phyloP scores from a whole-genome alignment of 1,140 invertebrate genomes.

The Drosophila melanica region DNA sequence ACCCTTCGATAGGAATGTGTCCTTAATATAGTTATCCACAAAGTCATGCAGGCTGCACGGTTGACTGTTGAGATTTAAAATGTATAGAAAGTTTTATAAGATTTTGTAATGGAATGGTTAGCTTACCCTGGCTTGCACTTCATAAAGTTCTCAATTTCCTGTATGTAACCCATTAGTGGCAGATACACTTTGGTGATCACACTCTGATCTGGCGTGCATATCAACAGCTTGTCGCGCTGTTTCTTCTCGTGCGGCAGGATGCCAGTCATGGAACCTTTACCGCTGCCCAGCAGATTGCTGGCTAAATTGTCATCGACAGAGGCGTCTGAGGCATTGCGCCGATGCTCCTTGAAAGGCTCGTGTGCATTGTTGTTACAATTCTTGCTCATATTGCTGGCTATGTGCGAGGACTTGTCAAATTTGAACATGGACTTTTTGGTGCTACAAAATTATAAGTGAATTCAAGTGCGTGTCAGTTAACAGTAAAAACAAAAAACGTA shows the following conservation, averaged over 20 bases:
- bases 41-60: slow-evolving; percentile 90
- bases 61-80: slow-evolving; percentile 54
- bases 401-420: slow-evolving; percentile 92
- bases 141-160: slow-evolving; percentile 90
- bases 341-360: slow-evolving; percentile 87
- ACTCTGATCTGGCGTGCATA: slow-evolving; percentile 89
- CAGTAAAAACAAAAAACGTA: slow-evolving; percentile 48
- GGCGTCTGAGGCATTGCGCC: slow-evolving; percentile 81
- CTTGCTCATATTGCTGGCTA: slow-evolving; percentile 85
- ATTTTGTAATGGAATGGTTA: no score
- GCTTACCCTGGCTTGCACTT: slow-evolving; percentile 87
- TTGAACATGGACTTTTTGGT: slow-evolving; percentile 87
- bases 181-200: slow-evolving; percentile 92
- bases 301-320: slow-evolving; percentile 74
- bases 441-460: slow-evolving; percentile 34
- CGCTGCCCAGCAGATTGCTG: slow-evolving; percentile 55
- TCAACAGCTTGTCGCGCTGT: slow-evolving; percentile 85
- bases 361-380: slow-evolving; percentile 16
- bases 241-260: slow-evolving; percentile 69
- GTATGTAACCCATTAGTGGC: slow-evolving; percentile 90
- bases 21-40: slow-evolving; percentile 90
- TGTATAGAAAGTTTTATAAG: not conserved
- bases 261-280: slow-evolving; percentile 62
- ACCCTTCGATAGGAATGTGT: slow-evolving; percentile 87
- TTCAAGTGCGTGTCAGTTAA: not conserved